Evolutionary conservation across 2,113 vertebrate genomes (phyloP).

Genomic region (Melanerpes aurifrons): DNA sequence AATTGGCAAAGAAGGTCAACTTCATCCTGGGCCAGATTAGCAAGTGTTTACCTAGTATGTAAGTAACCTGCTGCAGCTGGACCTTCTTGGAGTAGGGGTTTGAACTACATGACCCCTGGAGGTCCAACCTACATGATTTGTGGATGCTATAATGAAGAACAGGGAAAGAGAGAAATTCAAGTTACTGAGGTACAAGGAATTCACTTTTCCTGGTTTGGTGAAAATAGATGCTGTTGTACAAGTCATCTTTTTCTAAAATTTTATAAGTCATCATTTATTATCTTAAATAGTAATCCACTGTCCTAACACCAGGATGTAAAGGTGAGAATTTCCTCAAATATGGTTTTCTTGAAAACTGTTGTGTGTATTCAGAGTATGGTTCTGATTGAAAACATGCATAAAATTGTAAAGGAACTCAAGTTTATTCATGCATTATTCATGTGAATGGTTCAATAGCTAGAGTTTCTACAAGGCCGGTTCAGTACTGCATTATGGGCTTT

Average conservation of each 20-base stretch:
- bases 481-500: not conserved
- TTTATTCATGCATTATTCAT: not conserved
- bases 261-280: not conserved
- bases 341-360: not conserved
- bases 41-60: not conserved
- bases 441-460: not conserved
- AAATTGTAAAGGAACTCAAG: not conserved
- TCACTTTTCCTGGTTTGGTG: not conserved
- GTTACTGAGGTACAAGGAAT: not conserved
- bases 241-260: not conserved
- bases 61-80: not conserved
- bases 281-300: not conserved
- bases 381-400: not conserved
- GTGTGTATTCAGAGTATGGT: not conserved
- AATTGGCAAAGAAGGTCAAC: not conserved
- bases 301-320: not conserved
- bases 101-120: not conserved
- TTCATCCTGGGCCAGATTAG: not conserved
- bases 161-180: not conserved
- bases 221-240: not conserved
- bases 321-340: not conserved
- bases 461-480: not conserved
- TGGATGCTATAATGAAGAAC: not conserved
- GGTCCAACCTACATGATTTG: not conserved
- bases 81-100: not conserved